Evolutionary conservation across 2,888 invertebrate species (phyloP).

Genomic region (Chironomus tentans): DNA sequence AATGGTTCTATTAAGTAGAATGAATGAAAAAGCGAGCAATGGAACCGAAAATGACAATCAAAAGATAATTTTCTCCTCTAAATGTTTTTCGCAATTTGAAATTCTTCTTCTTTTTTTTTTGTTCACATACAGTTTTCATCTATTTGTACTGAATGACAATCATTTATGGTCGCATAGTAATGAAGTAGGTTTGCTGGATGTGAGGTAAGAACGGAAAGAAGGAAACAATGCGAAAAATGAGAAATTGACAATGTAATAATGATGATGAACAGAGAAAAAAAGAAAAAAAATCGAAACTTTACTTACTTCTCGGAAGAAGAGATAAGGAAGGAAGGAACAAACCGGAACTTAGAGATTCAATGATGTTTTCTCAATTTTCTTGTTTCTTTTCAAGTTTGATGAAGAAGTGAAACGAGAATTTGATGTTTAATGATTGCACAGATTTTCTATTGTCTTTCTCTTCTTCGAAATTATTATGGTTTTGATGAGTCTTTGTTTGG

Average conservation of each 20-base stretch:
- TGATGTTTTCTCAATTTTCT: neutral
- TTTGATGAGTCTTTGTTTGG: no score
- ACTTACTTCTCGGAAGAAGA: no score
- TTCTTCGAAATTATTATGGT: no score
- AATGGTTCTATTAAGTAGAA: neutral
- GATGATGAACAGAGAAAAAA: neutral
- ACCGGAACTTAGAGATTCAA: neutral
- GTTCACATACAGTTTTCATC: neutral
- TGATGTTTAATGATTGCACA: no score
- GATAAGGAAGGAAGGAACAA: neutral
- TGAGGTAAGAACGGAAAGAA: neutral
- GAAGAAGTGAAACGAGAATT: no score
- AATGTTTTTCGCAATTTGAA: neutral
- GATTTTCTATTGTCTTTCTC: no score
- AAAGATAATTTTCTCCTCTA: constrained; percentile 20
- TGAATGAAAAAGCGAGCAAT: neutral
- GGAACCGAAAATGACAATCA: constrained; percentile 24
- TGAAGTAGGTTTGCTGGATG: neutral
- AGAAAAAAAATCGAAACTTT: neutral
- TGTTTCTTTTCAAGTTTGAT: no score
- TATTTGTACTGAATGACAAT: neutral
- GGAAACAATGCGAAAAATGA: neutral
- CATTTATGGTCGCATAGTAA: neutral
- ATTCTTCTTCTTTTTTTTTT: neutral
- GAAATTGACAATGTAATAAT: neutral